Evolutionary conservation across 1,140 invertebrate species (phyloP).

Genomic region (Planococcus citri): DNA sequence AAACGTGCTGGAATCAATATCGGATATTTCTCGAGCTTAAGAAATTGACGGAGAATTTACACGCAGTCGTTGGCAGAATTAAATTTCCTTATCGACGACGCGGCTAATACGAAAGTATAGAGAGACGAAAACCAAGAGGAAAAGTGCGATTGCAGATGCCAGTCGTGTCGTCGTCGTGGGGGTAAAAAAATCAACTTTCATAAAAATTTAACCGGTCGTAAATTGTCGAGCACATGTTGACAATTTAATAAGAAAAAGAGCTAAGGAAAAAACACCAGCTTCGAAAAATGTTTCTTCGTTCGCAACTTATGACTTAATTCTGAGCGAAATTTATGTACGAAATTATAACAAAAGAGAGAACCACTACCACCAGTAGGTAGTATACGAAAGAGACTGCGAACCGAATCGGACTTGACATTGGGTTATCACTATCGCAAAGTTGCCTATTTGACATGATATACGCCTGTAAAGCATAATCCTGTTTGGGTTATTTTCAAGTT

Average conservation of each 20-base stretch:
- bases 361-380: no score
- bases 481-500: background rate
- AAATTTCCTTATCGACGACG: no score
- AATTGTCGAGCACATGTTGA: background rate
- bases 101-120: no score
- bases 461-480: background rate
- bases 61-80: no score
- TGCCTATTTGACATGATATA: background rate
- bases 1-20: no score
- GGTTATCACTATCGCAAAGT: background rate
- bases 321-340: background rate
- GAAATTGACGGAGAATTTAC: no score
- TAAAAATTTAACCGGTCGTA: background rate
- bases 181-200: background rate
- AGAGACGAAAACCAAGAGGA: no score
- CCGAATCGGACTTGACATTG: background rate
- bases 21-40: no score
- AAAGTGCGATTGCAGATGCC: no score
- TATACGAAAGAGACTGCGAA: background rate
- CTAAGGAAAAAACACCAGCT: background rate
- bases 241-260: constrained; percentile 8
- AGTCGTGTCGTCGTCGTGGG: no score
- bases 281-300: background rate
- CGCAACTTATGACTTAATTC: background rate
- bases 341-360: no score